Evolutionary conservation across 2,888 invertebrate genomes (phyloP).

Genomic region (Holacanthella duospinosa): DNA sequence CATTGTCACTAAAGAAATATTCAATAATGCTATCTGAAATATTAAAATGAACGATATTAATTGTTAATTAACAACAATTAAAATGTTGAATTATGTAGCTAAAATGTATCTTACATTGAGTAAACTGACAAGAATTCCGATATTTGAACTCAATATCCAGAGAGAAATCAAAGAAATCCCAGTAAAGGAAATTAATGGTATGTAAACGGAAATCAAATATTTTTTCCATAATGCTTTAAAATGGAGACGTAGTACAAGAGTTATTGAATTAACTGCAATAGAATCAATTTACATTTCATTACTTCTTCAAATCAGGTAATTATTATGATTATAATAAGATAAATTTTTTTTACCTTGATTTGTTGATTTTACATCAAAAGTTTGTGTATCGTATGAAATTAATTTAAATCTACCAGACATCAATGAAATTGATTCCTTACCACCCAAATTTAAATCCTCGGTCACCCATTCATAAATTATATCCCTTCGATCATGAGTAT

Average conservation of each 20-base stretch:
- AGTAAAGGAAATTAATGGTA: background rate
- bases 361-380: background rate
- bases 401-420: background rate
- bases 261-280: background rate
- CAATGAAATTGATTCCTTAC: background rate
- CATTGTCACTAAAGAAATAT: background rate
- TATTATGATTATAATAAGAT: background rate
- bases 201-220: background rate
- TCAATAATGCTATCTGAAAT: background rate
- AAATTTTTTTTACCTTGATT: background rate
- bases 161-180: background rate
- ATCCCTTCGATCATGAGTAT: background rate
- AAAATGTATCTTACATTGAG: conserved; percentile 5
- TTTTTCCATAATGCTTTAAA: background rate
- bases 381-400: background rate
- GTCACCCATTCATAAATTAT: conserved; percentile 3
- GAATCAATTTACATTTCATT: background rate
- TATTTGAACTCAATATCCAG: background rate
- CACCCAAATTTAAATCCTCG: background rate
- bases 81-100: background rate
- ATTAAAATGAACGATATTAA: no score
- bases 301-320: background rate
- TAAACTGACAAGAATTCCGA: conserved; percentile 3
- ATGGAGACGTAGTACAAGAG: background rate
- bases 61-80: no score